A percentile compares a stretch with the other conserved stretches of the same genome.
Evolutionary conservation across 2,113 vertebrate genomes (phyloP).

Genomic region (Pseudonaja textilis): DNA sequence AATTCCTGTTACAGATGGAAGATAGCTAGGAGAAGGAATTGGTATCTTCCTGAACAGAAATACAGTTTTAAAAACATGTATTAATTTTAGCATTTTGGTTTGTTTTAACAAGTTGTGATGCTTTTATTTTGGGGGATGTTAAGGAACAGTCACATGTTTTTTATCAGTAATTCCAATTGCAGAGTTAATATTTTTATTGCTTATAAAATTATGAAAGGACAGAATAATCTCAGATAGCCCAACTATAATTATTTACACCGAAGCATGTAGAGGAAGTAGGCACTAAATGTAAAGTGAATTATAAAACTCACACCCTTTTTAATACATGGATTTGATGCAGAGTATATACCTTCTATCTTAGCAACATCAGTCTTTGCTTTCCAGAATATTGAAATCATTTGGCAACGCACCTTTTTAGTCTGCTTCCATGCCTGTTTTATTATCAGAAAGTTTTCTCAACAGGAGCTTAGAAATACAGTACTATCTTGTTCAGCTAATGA

Average conservation of each 20-base stretch:
- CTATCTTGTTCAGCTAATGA: conserved; percentile 53
- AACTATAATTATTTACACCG: conserved; percentile 20
- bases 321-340: background rate
- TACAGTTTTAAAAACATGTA: conserved; percentile 10
- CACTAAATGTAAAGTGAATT: background rate
- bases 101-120: background rate
- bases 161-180: background rate
- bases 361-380: background rate
- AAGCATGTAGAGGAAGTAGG: background rate
- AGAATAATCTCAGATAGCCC: conserved; percentile 25
- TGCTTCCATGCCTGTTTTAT: conserved; percentile 41
- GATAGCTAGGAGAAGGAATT: conserved; percentile 7
- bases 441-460: conserved; percentile 37
- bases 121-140: background rate
- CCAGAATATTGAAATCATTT: conserved; percentile 28
- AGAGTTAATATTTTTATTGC: background rate
- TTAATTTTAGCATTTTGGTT: background rate
- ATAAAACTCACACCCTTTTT: conserved; percentile 22
- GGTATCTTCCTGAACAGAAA: background rate
- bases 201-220: conserved; percentile 11
- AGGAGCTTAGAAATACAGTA: conserved; percentile 44
- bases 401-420: conserved; percentile 39
- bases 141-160: no score
- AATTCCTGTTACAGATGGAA: background rate
- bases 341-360: background rate